Evolutionary conservation across 2,888 invertebrate genomes (phyloP).

Genomic region (Xestia xanthographa): DNA sequence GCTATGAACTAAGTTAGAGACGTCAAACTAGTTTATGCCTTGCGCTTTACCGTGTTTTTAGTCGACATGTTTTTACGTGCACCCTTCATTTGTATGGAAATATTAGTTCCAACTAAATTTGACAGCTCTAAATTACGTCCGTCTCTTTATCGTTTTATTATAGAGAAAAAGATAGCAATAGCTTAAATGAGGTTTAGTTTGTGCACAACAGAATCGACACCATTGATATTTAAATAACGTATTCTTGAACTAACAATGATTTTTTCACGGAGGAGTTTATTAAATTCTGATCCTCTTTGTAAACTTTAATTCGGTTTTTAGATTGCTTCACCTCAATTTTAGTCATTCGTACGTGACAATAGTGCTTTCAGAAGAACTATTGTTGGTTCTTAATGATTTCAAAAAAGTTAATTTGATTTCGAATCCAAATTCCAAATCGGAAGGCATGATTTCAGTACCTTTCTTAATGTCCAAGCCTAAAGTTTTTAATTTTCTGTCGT

Average conservation of each 20-base stretch:
- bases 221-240: neutral
- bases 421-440: neutral
- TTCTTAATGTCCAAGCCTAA: neutral
- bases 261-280: neutral
- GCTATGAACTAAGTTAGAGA: too few species aligned
- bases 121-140: too few species aligned
- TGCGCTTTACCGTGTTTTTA: too few species aligned
- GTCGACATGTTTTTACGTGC: too few species aligned
- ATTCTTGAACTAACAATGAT: neutral
- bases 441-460: neutral
- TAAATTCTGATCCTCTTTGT: neutral
- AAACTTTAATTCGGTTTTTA: neutral
- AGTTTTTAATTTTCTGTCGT: slow-evolving; percentile 1
- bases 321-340: neutral
- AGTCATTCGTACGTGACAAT: neutral
- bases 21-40: too few species aligned
- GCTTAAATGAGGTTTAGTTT: too few species aligned
- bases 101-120: too few species aligned
- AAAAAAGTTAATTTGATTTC: neutral
- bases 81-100: too few species aligned
- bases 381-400: neutral
- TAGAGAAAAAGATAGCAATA: too few species aligned
- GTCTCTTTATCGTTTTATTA: too few species aligned
- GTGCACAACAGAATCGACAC: too few species aligned
- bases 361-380: neutral